Evolutionary conservation across 92 coral and sea anemone species (phyloP), one percentile per base, ranked within the genome.

Genomic region (Actinernus sp.): DNA sequence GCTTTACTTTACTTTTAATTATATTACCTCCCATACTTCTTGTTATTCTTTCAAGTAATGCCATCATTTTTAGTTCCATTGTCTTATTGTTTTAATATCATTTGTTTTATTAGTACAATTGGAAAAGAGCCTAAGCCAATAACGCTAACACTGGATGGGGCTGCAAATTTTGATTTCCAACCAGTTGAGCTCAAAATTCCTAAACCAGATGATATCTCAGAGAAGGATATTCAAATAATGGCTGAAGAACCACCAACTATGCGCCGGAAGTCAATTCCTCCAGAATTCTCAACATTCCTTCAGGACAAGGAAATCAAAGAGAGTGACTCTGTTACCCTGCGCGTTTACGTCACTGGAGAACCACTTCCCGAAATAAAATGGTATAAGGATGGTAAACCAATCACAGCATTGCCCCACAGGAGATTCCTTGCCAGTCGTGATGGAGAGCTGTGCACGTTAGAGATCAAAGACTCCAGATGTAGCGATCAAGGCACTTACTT

Each of bases 351-450:
- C 23, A 76, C 86, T 16, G 97, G 97, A 10, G 62, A 58, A 2
- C 93, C 93, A 23, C 56, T 76, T 13, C 93, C 92, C 5, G 93
- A 90, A 3, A 83, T 90, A 9, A 61, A 63, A 27, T 90, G 97
- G 97, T 90, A 67, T 50, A 90, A 90, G 37, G 97, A 90, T 57
- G 85, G 82, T 3, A 81, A 86, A 56, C 92, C 87, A 26, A 63
- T 87, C 63, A 73, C 89, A 31, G 49, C 61, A 38, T 53, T 87
- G 44, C 79, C 88, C 26, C 86, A 88, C 70, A 66, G 92, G 53
- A 84, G 97, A 23, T 65, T 90, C 54, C 71, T 75, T 31, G 82
- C 90, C 16, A 52, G 65, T 23, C 53, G 90, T 43, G 73, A 74
- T 30, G 78, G 71, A 24, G 81, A 89, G 0, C 34, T 74, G 31